phyloP scores from a whole-genome alignment of 2,888 invertebrate genomes.

The Ornithoptera priamus region DNA sequence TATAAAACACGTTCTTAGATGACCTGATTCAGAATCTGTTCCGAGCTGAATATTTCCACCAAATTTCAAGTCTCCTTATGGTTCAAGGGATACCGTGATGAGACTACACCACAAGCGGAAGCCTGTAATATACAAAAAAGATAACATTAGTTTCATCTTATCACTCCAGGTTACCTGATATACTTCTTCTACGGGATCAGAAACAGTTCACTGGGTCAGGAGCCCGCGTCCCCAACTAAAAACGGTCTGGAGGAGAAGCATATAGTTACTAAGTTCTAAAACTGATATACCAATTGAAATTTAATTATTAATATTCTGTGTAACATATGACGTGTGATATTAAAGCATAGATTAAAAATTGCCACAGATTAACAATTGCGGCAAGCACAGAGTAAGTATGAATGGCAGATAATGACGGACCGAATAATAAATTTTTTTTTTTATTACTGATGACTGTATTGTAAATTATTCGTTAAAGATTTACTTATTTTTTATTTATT shows the following conservation, averaged over 20 bases:
- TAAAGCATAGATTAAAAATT: slow-evolving; percentile 8
- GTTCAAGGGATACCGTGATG: too few species aligned
- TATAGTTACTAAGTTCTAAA: slow-evolving; percentile 63
- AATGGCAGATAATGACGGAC: too few species aligned
- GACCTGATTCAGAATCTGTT: too few species aligned
- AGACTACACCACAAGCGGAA: too few species aligned
- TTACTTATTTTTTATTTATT: too few species aligned
- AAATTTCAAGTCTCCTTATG: too few species aligned
- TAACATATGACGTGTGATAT: slow-evolving; percentile 20
- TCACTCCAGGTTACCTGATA: slow-evolving; percentile 85
- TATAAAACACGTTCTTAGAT: too few species aligned
- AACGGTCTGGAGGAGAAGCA: slow-evolving; percentile 48
- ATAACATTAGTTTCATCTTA: not conserved
- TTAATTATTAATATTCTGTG: slow-evolving; percentile 6
- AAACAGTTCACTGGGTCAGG: slow-evolving; percentile 84
- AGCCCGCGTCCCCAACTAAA: slow-evolving; percentile 30
- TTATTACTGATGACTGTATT: too few species aligned
- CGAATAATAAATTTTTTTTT: too few species aligned
- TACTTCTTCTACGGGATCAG: slow-evolving; percentile 92
- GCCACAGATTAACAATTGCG: not conserved
- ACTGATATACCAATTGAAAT: slow-evolving; percentile 13
- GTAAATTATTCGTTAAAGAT: too few species aligned
- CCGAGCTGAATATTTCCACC: too few species aligned
- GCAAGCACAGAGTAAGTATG: not conserved
- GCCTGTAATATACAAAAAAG: too few species aligned